Evolutionary conservation across 1,140 invertebrate species (phyloP), one percentile per base, ranked within the genome.

Genomic region (Achroia grisella): DNA sequence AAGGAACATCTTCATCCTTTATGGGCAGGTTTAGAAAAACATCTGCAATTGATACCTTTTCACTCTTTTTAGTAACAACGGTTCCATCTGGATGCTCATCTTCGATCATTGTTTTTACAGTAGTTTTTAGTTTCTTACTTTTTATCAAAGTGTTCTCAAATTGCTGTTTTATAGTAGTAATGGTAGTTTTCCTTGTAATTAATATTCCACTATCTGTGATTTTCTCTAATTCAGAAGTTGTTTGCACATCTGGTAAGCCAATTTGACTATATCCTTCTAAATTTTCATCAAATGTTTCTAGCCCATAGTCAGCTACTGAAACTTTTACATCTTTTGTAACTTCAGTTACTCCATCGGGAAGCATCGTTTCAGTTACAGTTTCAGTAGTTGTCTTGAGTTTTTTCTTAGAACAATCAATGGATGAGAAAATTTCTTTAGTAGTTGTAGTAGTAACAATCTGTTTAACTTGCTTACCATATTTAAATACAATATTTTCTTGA

Each of bases 1-100:
- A 14, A 39, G 49, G 39, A 6, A 39, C 30, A 28, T 52, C 53
- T 32, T 66, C 64, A 37, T 63, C 35, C 30, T 34, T 14, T 10
- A 45, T 44, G 17, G 63, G 45, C 10, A 47, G 52, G 56, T 67
- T 71, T 10, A 62, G 34, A 8, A 64, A 59, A 40, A 86, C 52
- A 57, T 87, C 86, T 34, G 71, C 67, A 23, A 83, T 70, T 8
- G 74, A 73, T 10, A 86, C 67, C 57, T 83, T 86, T 62, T 82
- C 83, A 52, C 71, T 85, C 44, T 71, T 85, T 48, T 83, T 85
- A 8, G 74, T 84, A 36, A 86, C 56, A 33, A 85, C 62, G 17
- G 78, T 76, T 2, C 86, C 86, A 64, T 87, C 78, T 14, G 84
- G 82, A 56, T 79, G 58, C 59, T 86, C 72, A 55, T 87, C 84